phyloP scores from a whole-genome alignment of 1,140 invertebrate species.

The Cataglyphis hispanica region DNA sequence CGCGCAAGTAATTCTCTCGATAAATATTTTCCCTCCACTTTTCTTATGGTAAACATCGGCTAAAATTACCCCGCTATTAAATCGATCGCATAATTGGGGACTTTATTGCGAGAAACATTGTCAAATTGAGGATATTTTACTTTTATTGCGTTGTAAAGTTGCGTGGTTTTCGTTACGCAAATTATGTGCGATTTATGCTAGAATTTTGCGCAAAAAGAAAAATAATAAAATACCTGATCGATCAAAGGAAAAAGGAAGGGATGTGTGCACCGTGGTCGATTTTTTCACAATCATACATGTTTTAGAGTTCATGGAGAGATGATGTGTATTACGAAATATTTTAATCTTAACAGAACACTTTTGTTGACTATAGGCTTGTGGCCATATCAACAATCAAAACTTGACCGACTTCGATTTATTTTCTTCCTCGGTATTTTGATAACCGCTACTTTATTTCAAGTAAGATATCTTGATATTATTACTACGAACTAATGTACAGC shows the following conservation, averaged over 20 bases:
- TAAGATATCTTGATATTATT: not conserved
- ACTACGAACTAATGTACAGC: not conserved
- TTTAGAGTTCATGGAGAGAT: not conserved
- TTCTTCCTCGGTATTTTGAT: not conserved
- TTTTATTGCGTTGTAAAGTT: no score
- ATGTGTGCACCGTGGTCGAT: not conserved
- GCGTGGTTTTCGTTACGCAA: no score
- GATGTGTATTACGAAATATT: not conserved
- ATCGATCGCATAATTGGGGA: no score
- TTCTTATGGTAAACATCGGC: no score
- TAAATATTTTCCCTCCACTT: no score
- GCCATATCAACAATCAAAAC: not conserved
- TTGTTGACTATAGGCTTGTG: not conserved
- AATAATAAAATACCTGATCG: not conserved
- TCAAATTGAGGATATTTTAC: no score
- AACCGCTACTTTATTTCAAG: not conserved
- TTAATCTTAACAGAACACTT: not conserved
- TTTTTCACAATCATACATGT: not conserved
- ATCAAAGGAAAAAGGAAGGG: not conserved
- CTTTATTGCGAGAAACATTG: no score
- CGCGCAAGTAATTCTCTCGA: no score
- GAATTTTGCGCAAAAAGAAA: not conserved
- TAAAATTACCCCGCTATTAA: no score
- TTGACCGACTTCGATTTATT: not conserved
- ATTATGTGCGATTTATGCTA: not conserved